Evolutionary conservation across 2,797 vertebrate genomes (phyloP).

Genomic region (Eulemur coronatus): DNA sequence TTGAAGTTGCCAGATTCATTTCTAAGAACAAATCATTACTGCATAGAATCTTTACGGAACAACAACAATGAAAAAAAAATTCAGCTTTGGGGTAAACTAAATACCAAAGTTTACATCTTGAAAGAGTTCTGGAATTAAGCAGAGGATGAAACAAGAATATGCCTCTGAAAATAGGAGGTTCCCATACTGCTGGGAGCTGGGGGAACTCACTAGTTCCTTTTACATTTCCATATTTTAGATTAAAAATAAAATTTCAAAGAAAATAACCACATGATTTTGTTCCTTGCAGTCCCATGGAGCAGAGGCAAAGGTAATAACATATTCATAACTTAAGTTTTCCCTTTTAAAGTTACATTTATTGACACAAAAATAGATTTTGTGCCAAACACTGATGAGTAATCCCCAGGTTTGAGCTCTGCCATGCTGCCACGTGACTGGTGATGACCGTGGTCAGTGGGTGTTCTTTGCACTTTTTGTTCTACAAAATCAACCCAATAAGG

Average conservation of each 20-base stretch:
- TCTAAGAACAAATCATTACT: slow-evolving; percentile 48
- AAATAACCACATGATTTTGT: background rate
- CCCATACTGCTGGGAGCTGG: no score
- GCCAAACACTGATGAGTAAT: background rate
- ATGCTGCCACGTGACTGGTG: background rate
- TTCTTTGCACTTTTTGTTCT: background rate
- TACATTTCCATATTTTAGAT: background rate
- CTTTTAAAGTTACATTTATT: background rate
- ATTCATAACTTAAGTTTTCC: background rate
- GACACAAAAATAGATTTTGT: background rate
- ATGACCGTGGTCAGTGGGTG: background rate
- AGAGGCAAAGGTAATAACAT: background rate
- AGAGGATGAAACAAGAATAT: no score
- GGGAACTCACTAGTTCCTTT: background rate
- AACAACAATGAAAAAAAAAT: background rate
- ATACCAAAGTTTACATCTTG: background rate
- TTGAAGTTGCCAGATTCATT: background rate
- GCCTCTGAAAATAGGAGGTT: no score
- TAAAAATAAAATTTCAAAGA: background rate
- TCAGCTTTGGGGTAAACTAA: background rate
- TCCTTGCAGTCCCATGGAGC: no score
- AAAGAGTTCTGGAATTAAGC: background rate
- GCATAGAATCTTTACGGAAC: background rate
- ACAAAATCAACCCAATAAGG: background rate
- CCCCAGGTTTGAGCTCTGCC: background rate